phyloP scores from a whole-genome alignment of 2,888 invertebrate genomes.

The Drosophila mercatorum region DNA sequence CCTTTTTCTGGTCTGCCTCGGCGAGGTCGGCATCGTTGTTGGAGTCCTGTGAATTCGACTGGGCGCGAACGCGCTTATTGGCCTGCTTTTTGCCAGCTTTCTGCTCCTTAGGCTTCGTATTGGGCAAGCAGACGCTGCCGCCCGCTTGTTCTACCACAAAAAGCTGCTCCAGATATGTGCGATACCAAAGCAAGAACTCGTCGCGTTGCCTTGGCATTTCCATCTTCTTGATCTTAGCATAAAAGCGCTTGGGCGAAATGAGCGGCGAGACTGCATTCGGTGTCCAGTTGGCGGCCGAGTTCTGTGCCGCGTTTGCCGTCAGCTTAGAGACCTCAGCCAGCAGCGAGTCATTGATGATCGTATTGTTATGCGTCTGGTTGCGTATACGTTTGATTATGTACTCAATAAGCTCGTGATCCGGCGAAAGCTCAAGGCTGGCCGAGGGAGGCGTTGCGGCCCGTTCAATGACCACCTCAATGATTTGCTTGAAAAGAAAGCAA shows the following conservation, averaged over 20 bases:
- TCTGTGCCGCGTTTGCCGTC: conserved; percentile 82
- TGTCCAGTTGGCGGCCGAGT: conserved; percentile 65
- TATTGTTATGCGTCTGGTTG: conserved; percentile 81
- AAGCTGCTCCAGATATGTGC: conserved; percentile 80
- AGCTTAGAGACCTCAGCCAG: conserved; percentile 82
- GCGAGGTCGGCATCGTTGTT: conserved; percentile 89
- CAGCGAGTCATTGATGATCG: conserved; percentile 81
- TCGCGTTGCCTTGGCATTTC: conserved; percentile 81
- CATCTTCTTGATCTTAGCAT: conserved; percentile 81
- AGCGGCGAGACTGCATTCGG: conserved; percentile 54
- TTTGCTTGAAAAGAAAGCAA: conserved; percentile 50
- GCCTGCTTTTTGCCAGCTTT: conserved; percentile 33
- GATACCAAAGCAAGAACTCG: conserved; percentile 82
- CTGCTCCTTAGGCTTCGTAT: conserved; percentile 30
- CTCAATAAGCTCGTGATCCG: conserved; percentile 82
- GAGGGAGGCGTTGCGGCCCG: conserved; percentile 19
- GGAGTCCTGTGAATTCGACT: conserved; percentile 60
- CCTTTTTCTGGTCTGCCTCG: conserved; percentile 92
- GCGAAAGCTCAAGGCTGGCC: conserved; percentile 51
- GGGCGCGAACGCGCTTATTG: conserved; percentile 61
- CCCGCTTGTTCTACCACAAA: conserved; percentile 67
- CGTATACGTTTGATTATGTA: conserved; percentile 83
- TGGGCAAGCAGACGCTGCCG: conserved; percentile 16
- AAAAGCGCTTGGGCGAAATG: conserved; percentile 83
- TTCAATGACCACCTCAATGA: conserved; percentile 53